Evolutionary conservation across 2,113 vertebrate genomes (phyloP).

Genomic region (Typhlomys cinereus): DNA sequence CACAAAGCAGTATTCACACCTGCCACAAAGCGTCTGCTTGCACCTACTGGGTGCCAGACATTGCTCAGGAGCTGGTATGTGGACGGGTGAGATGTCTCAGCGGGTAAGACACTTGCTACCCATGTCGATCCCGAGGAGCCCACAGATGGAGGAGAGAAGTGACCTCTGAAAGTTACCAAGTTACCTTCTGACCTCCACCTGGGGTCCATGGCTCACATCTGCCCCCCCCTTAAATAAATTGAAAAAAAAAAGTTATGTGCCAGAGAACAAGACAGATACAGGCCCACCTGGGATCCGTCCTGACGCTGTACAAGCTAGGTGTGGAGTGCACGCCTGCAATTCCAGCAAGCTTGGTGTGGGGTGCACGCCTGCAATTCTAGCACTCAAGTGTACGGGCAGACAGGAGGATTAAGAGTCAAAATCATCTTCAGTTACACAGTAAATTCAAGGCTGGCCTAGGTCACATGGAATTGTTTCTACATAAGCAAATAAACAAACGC

Average conservation of each 20-base stretch:
- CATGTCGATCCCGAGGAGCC: too few species aligned
- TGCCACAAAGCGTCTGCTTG: background rate
- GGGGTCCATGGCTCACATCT: too few species aligned
- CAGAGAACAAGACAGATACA: background rate
- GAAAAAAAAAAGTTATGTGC: too few species aligned
- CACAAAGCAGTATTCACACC: background rate
- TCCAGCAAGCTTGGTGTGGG: background rate
- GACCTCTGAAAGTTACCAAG: too few species aligned
- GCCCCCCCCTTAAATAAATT: too few species aligned
- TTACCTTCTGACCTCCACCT: too few species aligned
- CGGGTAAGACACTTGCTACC: too few species aligned
- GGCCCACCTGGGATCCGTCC: too few species aligned
- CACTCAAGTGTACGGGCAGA: background rate
- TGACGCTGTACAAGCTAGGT: background rate
- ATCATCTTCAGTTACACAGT: background rate
- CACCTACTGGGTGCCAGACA: background rate
- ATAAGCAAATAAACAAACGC: background rate
- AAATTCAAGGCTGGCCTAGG: background rate
- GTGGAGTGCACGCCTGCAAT: background rate
- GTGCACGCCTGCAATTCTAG: background rate
- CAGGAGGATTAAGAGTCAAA: background rate
- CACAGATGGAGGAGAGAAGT: too few species aligned
- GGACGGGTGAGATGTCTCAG: too few species aligned
- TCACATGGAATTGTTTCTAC: background rate
- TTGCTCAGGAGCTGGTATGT: background rate